Evolutionary conservation across 2,113 vertebrate genomes (phyloP).

Genomic region (Lonchura striata): DNA sequence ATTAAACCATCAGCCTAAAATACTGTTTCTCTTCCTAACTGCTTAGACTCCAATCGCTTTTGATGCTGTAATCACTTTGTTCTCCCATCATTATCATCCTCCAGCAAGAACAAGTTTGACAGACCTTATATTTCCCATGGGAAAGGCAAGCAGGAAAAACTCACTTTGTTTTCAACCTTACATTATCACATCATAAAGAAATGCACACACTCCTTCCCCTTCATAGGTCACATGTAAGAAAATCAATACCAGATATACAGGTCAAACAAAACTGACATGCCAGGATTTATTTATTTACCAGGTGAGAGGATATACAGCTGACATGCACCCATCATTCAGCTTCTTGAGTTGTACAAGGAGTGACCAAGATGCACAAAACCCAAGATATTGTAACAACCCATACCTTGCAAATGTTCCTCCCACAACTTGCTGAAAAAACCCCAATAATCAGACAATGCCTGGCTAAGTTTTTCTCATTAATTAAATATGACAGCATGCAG

Average conservation of each 20-base stretch:
- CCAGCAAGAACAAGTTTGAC: neutral
- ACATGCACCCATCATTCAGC: neutral
- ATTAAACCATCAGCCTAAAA: neutral
- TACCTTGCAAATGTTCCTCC: neutral
- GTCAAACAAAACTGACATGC: neutral
- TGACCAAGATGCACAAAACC: neutral
- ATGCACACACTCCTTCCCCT: neutral
- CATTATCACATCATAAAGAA: conserved; percentile 5
- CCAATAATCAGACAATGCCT: neutral
- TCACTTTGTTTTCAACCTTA: neutral
- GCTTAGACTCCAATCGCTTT: neutral
- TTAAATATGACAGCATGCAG: neutral
- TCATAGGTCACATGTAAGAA: neutral
- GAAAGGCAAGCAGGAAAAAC: conserved; percentile 19
- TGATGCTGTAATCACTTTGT: neutral
- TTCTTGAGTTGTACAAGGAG: neutral
- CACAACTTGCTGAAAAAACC: neutral
- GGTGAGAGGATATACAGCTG: neutral
- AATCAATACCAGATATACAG: conserved; percentile 12
- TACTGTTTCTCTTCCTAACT: neutral
- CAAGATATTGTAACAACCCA: neutral
- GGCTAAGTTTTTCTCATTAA: neutral
- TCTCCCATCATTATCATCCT: neutral
- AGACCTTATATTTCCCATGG: conserved; percentile 15
- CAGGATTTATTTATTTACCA: neutral